Conservation (phyloP, 1,140 invertebrate genomes). For the Pseudomyrmex gracilis region DNA sequence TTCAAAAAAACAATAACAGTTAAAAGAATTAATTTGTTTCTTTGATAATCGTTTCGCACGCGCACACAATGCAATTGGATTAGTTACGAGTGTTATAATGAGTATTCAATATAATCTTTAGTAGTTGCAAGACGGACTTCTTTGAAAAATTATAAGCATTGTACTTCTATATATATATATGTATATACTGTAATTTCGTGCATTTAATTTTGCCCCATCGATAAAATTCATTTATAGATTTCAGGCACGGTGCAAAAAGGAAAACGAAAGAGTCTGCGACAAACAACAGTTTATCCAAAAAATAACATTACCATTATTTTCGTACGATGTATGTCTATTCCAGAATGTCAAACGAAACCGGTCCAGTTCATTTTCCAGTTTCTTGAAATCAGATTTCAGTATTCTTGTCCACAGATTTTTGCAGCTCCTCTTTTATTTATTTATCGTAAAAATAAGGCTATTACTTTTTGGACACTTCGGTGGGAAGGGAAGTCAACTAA, state of each 20-base stretch:
- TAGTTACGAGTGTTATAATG: neutral
- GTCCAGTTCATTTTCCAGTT: neutral
- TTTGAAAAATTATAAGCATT: constrained; percentile 1
- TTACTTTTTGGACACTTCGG: no score
- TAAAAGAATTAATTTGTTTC: constrained; percentile 46
- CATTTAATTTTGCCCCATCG: neutral
- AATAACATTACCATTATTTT: constrained; percentile 10
- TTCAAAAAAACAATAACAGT: constrained; percentile 14
- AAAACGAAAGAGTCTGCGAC: constrained; percentile 55
- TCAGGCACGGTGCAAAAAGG: constrained; percentile 76
- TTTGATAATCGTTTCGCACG: constrained; percentile 34
- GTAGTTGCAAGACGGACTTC: constrained; percentile 32
- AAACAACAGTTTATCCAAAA: constrained; percentile 20
- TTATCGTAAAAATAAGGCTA: no score
- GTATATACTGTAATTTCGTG: no score
- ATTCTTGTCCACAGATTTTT: no score
- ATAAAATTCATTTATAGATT: constrained; percentile 13
- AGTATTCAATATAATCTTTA: neutral
- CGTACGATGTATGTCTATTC: constrained; percentile 7
- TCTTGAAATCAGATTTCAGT: no score
- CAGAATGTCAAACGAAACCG: no score
- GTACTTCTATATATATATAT: neutral
- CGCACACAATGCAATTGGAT: constrained; percentile 2
- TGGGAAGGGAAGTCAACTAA: no score
- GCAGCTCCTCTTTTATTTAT: no score